These are phyloP conservation scores for Anolis apletophallus DNA, from an alignment of 2,797 vertebrate species.

Conservation along the genomic window DNA sequence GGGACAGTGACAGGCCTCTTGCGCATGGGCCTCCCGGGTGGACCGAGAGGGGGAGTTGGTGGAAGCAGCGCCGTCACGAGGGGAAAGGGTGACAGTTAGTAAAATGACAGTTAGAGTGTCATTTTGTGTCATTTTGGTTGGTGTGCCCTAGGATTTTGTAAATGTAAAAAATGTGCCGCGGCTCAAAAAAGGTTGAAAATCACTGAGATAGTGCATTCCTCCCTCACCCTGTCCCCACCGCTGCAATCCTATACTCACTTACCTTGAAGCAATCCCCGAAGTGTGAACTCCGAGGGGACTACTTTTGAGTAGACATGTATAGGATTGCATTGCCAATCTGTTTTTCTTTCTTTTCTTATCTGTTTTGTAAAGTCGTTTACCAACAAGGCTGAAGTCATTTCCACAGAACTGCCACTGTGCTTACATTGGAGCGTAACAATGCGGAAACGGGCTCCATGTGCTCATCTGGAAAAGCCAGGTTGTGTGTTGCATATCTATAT, in stretches of 20 bases:
- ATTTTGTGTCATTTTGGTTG: too few species aligned
- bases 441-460: constrained; percentile 43
- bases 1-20: too few species aligned
- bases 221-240: background rate
- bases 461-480: constrained; percentile 51
- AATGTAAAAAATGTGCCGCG: too few species aligned
- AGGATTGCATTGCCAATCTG: background rate
- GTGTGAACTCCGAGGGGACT: background rate
- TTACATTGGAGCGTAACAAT: constrained; percentile 41
- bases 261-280: background rate
- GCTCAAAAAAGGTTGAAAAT: too few species aligned
- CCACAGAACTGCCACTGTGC: constrained; percentile 45
- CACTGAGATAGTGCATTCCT: constrained; percentile 40
- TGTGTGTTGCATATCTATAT: constrained; percentile 62
- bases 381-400: constrained; percentile 54
- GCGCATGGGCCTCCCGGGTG: too few species aligned
- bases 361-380: constrained; percentile 50
- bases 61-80: too few species aligned
- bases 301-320: background rate
- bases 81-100: too few species aligned
- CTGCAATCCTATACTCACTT: background rate
- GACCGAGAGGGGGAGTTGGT: too few species aligned
- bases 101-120: too few species aligned
- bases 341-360: background rate
- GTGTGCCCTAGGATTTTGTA: too few species aligned